These are phyloP conservation scores for Pempheris klunzingeri DNA, from an alignment of 2,797 vertebrate species.

Conservation along the genomic window DNA sequence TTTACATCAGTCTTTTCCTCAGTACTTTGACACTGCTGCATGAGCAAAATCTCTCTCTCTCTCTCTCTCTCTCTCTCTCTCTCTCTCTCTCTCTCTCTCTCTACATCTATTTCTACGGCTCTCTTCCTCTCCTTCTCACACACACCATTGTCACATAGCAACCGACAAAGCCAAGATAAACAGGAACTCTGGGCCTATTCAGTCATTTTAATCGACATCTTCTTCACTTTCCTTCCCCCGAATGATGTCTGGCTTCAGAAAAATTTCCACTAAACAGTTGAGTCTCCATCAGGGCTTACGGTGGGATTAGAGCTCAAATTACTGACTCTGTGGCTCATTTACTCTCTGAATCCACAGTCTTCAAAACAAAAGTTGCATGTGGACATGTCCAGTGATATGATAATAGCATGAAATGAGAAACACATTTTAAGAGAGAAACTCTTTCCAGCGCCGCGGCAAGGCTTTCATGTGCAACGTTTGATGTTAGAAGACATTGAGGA, in stretches of 20 bases:
- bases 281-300: constrained; percentile 70
- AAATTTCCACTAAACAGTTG: constrained; percentile 81
- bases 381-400: constrained; percentile 83
- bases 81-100: neutral
- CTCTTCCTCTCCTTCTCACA: constrained; percentile 1
- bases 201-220: constrained; percentile 76
- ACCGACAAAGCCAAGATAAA: constrained; percentile 76
- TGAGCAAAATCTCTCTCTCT: constrained; percentile 1
- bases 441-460: constrained; percentile 51
- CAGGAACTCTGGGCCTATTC: constrained; percentile 77
- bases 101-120: too few relatives aligned
- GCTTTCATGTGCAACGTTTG: constrained; percentile 76
- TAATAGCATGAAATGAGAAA: constrained; percentile 84
- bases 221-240: constrained; percentile 62
- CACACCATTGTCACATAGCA: constrained; percentile 54
- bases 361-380: constrained; percentile 81
- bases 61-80: neutral
- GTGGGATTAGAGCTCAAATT: constrained; percentile 83
- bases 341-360: constrained; percentile 76
- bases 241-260: constrained; percentile 79
- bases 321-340: constrained; percentile 84
- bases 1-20: constrained; percentile 1
- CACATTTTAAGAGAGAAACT: constrained; percentile 78
- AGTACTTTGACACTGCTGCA: neutral
- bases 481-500: constrained; percentile 65